Percentiles rank a stretch among this genome's conserved stretches.
These are phyloP conservation scores for Misgurnus anguillicaudatus DNA, from an alignment of 2,113 vertebrate species.

Conservation along the genomic window DNA sequence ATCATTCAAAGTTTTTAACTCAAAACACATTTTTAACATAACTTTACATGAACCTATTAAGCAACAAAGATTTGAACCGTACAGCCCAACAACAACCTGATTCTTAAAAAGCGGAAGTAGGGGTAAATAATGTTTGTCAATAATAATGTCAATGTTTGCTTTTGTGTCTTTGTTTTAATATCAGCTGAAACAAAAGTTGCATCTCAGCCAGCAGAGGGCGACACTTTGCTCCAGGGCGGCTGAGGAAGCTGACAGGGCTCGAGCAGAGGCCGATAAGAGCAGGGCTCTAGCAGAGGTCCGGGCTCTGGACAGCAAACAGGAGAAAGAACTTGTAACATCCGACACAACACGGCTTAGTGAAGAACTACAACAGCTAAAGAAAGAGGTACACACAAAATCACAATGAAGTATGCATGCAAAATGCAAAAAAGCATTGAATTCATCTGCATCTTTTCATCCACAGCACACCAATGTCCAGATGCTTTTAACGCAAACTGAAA, in stretches of 20 bases:
- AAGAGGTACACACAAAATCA: slow-evolving; percentile 58
- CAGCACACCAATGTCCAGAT: slow-evolving; percentile 68
- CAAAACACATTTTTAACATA: too few relatives aligned
- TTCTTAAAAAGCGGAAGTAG: too few relatives aligned
- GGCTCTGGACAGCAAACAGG: slow-evolving; percentile 57
- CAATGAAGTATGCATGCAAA: background rate
- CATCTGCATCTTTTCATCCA: background rate
- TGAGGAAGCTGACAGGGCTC: slow-evolving; percentile 56
- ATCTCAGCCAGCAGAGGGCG: slow-evolving; percentile 71
- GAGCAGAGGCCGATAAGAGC: slow-evolving; percentile 64
- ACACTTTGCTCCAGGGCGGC: slow-evolving; percentile 60
- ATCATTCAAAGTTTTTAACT: too few relatives aligned
- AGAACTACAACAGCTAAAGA: slow-evolving; percentile 67
- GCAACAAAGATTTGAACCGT: too few relatives aligned
- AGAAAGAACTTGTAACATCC: slow-evolving; percentile 59
- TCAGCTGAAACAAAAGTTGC: slow-evolving; percentile 72
- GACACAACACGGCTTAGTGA: slow-evolving; percentile 64
- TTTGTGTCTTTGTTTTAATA: background rate
- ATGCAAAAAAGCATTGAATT: background rate
- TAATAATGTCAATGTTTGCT: too few relatives aligned
- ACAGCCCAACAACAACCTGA: too few relatives aligned
- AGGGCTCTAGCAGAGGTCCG: slow-evolving; percentile 61
- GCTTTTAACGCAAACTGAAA: slow-evolving; percentile 64
- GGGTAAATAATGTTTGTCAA: background rate
- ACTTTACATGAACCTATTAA: too few relatives aligned